A percentile compares a stretch with the other conserved stretches of the same genome.
phyloP scores from a whole-genome alignment of 2,797 vertebrate species.

The Pristis pectinata region DNA sequence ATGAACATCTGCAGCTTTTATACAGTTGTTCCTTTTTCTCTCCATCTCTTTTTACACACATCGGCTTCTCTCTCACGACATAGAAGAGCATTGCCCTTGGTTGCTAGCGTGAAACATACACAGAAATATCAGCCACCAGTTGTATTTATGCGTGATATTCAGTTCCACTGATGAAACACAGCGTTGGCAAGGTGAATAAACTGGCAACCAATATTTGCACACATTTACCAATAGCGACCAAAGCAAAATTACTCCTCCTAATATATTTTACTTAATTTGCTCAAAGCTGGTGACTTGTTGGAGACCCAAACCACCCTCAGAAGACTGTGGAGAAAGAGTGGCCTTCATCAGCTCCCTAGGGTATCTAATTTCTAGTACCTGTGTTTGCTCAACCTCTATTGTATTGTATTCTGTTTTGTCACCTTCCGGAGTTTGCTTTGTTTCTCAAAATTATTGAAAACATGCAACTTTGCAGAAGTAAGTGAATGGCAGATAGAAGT shows the following conservation, averaged over 20 bases:
- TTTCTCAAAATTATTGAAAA: background rate
- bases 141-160: too few species aligned
- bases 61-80: background rate
- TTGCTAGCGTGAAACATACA: too few species aligned
- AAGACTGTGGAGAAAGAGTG: background rate
- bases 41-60: background rate
- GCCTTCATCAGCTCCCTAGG: background rate
- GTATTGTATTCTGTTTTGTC: background rate
- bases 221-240: too few species aligned
- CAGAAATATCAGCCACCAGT: too few species aligned
- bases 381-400: background rate
- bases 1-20: background rate
- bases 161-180: too few species aligned
- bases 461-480: background rate
- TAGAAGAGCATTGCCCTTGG: too few species aligned
- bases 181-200: too few species aligned
- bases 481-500: background rate
- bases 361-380: background rate
- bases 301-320: background rate
- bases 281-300: background rate
- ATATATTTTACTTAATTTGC: background rate
- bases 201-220: too few species aligned
- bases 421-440: background rate
- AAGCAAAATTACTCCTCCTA: background rate
- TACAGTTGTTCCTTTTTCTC: background rate